These are phyloP conservation scores for Hypanus sabinus DNA, from an alignment of 2,113 vertebrate species.

Conservation along the genomic window DNA sequence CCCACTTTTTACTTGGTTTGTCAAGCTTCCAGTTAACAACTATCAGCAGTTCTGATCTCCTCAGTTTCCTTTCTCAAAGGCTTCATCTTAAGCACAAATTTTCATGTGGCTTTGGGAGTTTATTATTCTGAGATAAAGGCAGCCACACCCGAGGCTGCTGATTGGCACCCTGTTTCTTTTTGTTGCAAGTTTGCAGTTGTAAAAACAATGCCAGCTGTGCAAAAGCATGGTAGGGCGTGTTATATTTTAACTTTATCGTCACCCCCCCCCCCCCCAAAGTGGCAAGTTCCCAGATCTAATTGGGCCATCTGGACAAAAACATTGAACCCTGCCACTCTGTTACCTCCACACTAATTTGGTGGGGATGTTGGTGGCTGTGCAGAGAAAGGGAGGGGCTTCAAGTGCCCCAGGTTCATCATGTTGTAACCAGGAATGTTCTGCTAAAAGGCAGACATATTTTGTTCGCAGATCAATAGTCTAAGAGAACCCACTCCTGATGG, in stretches of 20 bases:
- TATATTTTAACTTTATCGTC: background rate
- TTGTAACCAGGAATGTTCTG: background rate
- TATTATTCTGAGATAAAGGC: conserved; percentile 17
- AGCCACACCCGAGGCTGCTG: conserved; percentile 18
- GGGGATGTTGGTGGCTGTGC: background rate
- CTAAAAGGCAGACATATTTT: too few relatives aligned
- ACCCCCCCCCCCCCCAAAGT: background rate
- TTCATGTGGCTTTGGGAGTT: conserved; percentile 11
- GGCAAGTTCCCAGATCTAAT: background rate
- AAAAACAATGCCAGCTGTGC: conserved; percentile 1
- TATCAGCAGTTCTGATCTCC: background rate
- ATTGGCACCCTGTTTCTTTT: background rate
- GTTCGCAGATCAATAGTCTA: too few relatives aligned
- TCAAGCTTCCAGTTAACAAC: background rate
- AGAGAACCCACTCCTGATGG: too few relatives aligned
- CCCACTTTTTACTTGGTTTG: background rate
- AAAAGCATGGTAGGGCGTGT: background rate
- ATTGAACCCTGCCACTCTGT: background rate
- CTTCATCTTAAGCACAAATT: background rate
- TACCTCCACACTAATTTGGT: background rate
- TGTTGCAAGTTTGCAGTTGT: conserved; percentile 4
- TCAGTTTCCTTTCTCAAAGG: background rate
- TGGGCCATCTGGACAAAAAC: background rate
- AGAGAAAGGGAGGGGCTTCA: background rate
- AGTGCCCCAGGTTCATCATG: background rate